Conservation (phyloP, 2,888 invertebrate genomes). For the Pyrocoelia pectoralis region DNA sequence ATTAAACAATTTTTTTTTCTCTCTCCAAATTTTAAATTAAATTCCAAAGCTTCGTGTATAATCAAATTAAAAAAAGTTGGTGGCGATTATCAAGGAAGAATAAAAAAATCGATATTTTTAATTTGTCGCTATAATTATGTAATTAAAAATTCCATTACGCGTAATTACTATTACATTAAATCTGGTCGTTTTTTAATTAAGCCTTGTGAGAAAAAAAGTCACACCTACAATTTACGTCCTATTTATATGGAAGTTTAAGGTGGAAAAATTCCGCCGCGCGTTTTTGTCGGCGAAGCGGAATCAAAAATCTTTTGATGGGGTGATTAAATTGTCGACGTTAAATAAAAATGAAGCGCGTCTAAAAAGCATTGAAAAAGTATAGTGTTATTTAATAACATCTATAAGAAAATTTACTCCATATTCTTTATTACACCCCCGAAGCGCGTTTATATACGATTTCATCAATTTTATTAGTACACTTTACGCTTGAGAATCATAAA, state of each 20-base stretch:
- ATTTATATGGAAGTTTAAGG: not conserved
- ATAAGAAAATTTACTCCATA: slow-evolving; percentile 9
- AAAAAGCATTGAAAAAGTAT: not conserved
- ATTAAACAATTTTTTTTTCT: not conserved
- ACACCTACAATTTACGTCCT: not conserved
- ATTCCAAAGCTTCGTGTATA: not conserved
- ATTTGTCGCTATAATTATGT: not conserved
- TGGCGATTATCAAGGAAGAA: not conserved
- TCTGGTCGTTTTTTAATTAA: not conserved
- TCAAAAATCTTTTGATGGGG: not conserved
- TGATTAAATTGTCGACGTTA: no score
- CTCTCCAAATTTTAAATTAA: not conserved
- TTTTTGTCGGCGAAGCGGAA: not conserved
- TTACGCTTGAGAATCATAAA: slow-evolving; percentile 8
- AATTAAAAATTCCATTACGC: slow-evolving; percentile 1
- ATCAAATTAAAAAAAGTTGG: not conserved
- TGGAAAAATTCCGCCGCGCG: no score
- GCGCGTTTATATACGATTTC: slow-evolving; percentile 7
- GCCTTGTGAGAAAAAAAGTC: not conserved
- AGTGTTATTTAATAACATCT: not conserved
- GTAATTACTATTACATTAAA: not conserved
- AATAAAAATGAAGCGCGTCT: not conserved
- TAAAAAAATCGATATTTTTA: not conserved
- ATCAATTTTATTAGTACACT: slow-evolving; percentile 9
- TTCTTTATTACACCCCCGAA: slow-evolving; percentile 3